These are phyloP conservation scores for Pavo muticus DNA, from an alignment of 2,113 vertebrate species.

Conservation along the genomic window DNA sequence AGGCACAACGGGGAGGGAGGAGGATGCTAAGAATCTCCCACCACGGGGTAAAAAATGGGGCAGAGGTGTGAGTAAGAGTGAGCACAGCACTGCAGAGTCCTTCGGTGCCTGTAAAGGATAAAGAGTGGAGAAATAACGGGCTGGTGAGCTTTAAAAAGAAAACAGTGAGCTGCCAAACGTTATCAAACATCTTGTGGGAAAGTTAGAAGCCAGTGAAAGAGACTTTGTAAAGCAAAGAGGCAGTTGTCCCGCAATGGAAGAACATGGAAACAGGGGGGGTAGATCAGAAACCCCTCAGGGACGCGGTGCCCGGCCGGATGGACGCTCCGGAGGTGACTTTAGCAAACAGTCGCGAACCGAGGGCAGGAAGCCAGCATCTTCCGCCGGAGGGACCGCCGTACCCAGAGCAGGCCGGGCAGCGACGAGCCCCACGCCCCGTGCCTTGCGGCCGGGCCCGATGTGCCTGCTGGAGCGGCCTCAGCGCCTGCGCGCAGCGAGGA, in stretches of 20 bases:
- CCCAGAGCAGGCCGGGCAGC: background rate
- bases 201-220: background rate
- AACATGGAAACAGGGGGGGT: no score
- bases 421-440: no score
- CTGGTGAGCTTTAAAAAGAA: background rate
- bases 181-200: background rate
- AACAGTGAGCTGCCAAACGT: background rate
- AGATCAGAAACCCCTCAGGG: background rate
- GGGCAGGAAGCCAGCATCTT: background rate
- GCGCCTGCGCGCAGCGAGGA: constrained; percentile 64
- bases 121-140: background rate
- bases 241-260: background rate
- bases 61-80: background rate
- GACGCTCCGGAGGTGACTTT: background rate
- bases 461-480: background rate
- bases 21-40: accelerated
- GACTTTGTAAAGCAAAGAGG: background rate
- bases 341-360: background rate
- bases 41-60: background rate
- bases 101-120: background rate
- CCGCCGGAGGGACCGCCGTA: no score
- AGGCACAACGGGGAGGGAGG: background rate
- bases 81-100: accelerated
- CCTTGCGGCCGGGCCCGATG: background rate
- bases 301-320: background rate